Base-by-base conservation (phyloP, 2,888 invertebrate species). In the Mesorhabditis sp. region DNA sequence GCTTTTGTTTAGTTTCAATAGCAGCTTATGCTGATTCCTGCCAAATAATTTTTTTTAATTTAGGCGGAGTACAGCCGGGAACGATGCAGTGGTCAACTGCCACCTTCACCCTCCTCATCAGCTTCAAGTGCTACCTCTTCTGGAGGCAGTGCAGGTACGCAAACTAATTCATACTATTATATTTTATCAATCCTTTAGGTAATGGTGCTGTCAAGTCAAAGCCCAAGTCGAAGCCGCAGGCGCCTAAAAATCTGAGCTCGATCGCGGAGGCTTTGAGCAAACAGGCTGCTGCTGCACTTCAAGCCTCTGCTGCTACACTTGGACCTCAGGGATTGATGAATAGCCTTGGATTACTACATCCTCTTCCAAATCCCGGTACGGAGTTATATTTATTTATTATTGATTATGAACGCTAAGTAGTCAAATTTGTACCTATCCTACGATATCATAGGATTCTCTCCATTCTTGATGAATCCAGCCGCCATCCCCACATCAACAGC, bases 101-200 rank as follows among this genome's bases (percentile, higher is more conserved):
- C 69, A 2, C 69, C 69, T 6, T 69, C 69, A 15, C 69, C 69
- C 41, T 45, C 69, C 43, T 69, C 69, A 10, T 69, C 69, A 13
- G 42, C 66, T 15, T 13, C 15, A 28, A 42, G 66, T 13, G 13
- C 66, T 15, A 66, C 66, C 15, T 15, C 66, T 43, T 66, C 66
- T 43, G 66, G 15, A 10, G 13, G 41, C n/a, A 50, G 58, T 50
- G 58, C 58, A 50, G 58, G 58, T 50, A 13, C 58, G n/a, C n/a
- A 50, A 28, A 28, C 28, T 28, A 28, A 28, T 28, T 28, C 28
- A 28, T 28, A 28, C 28, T 28, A 28, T 28, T 28, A 28, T 28
- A 28, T 28, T 28, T 28, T 28, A 28, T 28, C 28, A 28, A 28
- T 50, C 7, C n/a, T 50, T 50, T 50, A 50, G 58, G 58, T n/a